Evolutionary conservation across 2,113 vertebrate genomes (phyloP).

Genomic region (Stegastes partitus): DNA sequence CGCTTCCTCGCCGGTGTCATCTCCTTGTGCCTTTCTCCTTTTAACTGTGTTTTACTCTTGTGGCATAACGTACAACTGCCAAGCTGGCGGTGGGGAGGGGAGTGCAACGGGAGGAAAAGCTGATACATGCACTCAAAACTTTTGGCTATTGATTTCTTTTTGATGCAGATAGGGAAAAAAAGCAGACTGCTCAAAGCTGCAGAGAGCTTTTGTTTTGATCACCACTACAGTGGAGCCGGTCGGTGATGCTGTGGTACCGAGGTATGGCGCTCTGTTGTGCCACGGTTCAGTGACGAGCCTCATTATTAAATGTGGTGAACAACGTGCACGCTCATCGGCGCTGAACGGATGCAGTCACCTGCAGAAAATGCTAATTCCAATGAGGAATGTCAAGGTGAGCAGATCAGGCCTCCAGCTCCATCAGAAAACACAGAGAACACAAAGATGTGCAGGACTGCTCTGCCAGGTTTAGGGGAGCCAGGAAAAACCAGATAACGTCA

Average conservation of each 20-base stretch:
- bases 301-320: conserved; percentile 67
- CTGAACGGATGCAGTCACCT: conserved; percentile 17
- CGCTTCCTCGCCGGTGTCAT: conserved; percentile 82
- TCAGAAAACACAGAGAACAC: conserved; percentile 31
- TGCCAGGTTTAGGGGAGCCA: conserved; percentile 9
- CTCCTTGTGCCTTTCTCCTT: conserved; percentile 80
- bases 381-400: conserved; percentile 34
- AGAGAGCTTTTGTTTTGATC: conserved; percentile 83
- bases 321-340: conserved; percentile 30
- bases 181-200: conserved; percentile 77
- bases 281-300: conserved; percentile 47
- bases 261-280: conserved; percentile 69
- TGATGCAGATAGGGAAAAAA: conserved; percentile 79
- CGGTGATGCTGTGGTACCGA: conserved; percentile 62
- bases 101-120: conserved; percentile 60
- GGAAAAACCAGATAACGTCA: conserved; percentile 17
- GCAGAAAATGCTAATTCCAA: conserved; percentile 37
- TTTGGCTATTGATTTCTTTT: conserved; percentile 86
- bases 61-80: conserved; percentile 79
- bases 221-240: conserved; percentile 67
- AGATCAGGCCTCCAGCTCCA: conserved; percentile 19
- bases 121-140: conserved; percentile 80
- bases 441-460: background rate
- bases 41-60: conserved; percentile 84
- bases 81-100: conserved; percentile 43